A percentile compares a stretch with the other conserved stretches of the same genome.
Conservation (phyloP, 2,113 vertebrate genomes). For the Regulus satrapa region DNA sequence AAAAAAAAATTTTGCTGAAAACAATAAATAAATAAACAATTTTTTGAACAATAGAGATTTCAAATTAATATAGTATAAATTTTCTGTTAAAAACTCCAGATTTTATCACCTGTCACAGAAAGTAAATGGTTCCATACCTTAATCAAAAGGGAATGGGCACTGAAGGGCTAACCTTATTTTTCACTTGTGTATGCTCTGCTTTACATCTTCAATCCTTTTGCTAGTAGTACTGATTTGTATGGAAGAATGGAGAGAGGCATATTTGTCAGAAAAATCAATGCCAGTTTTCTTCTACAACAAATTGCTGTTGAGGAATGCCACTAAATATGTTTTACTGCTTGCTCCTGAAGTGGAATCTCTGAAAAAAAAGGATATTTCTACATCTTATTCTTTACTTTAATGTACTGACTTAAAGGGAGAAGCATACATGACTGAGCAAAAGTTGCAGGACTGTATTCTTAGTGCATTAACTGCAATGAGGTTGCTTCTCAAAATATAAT, state of each 20-base stretch:
- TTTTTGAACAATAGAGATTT: background rate
- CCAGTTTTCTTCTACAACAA: background rate
- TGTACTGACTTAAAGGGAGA: background rate
- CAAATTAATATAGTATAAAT: background rate
- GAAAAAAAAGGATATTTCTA: background rate
- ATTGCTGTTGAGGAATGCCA: background rate
- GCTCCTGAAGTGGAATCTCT: background rate
- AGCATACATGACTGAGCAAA: background rate
- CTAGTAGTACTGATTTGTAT: background rate
- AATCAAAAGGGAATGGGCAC: background rate
- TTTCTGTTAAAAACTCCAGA: background rate
- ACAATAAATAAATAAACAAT: background rate
- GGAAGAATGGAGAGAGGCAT: background rate
- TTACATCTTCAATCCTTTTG: background rate
- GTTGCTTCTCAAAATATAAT: background rate
- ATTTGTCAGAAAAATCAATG: slow-evolving; percentile 38
- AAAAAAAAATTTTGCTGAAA: background rate
- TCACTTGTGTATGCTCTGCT: background rate
- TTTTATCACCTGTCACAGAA: background rate
- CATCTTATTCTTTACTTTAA: background rate
- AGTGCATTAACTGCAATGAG: background rate
- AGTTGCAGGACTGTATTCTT: background rate
- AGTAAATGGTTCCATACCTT: background rate
- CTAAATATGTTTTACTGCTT: background rate
- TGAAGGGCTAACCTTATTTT: background rate